Conservation (phyloP, 64 coral and sea anemone species). For the Pocillopora damicornis region DNA sequence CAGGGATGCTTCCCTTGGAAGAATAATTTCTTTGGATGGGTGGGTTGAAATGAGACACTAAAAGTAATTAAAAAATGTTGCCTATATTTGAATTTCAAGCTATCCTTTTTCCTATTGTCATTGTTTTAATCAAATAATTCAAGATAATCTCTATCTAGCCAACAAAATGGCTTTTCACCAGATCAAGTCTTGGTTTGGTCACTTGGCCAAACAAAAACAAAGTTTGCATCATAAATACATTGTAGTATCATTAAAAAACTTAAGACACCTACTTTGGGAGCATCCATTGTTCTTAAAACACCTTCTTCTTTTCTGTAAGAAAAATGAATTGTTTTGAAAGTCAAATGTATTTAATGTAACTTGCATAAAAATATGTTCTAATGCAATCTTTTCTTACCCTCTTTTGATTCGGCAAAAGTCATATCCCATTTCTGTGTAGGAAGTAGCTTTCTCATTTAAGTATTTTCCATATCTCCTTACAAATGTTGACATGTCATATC, state of each 20-base stretch:
- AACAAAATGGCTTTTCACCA: too few relatives aligned
- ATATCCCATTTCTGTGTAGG: conserved; percentile 90
- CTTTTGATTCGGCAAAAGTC: conserved; percentile 90
- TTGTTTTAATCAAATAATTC: too few relatives aligned
- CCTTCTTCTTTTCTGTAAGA: conserved; percentile 79
- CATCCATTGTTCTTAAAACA: conserved; percentile 78
- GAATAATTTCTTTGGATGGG: too few relatives aligned
- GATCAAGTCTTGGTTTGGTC: too few relatives aligned
- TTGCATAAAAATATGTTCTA: background rate
- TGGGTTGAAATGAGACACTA: too few relatives aligned
- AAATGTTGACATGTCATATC: conserved; percentile 99
- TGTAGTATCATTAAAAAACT: too few relatives aligned
- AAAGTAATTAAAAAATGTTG: background rate
- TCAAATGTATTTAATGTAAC: background rate
- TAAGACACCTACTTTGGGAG: conserved; percentile 59
- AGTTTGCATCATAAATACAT: too few relatives aligned
- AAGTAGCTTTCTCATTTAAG: conserved; percentile 84
- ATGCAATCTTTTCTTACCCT: conserved; percentile 47
- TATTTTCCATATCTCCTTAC: conserved; percentile 84
- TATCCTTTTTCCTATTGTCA: too few relatives aligned
- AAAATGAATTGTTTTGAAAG: background rate
- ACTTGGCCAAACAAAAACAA: too few relatives aligned
- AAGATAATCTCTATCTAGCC: too few relatives aligned
- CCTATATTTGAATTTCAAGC: background rate
- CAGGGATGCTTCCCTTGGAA: too few relatives aligned